These are phyloP conservation scores for Crotalus viridis DNA, from an alignment of 2,113 vertebrate genomes.

Conservation along the genomic window DNA sequence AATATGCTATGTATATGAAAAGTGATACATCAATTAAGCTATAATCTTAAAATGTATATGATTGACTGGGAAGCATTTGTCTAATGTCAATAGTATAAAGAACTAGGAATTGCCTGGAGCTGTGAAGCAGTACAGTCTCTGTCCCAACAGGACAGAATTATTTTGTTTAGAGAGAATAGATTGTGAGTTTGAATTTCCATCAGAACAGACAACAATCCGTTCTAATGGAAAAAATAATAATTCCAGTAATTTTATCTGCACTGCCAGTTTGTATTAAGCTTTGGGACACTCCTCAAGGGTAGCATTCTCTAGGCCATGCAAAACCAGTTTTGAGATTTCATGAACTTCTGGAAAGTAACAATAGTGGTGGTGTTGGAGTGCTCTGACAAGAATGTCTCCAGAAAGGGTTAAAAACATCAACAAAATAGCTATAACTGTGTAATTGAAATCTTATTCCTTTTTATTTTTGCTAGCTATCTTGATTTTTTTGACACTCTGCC, in stretches of 20 bases:
- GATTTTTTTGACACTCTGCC: not conserved
- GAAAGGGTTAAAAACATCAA: not conserved
- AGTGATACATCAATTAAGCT: not conserved
- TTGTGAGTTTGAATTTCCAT: not conserved
- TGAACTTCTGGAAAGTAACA: not conserved
- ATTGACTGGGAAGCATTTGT: not conserved
- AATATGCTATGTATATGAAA: not conserved
- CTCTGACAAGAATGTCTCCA: not conserved
- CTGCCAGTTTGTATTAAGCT: not conserved
- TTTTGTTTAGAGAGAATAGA: not conserved
- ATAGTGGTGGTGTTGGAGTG: not conserved
- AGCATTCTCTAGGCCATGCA: not conserved
- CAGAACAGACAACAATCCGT: not conserved
- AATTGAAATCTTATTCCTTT: not conserved
- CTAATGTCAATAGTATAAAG: not conserved
- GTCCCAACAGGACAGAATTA: not conserved
- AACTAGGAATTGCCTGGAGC: rapidly evolving
- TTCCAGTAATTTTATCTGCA: not conserved
- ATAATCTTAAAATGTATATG: not conserved
- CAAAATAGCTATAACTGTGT: not conserved
- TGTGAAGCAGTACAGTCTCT: rapidly evolving
- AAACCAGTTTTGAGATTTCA: not conserved
- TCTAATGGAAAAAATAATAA: not conserved
- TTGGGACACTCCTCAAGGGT: not conserved
- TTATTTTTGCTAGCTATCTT: not conserved